A percentile compares a stretch with the other conserved stretches of the same genome.
These are phyloP conservation scores for Microcebus lehilahytsara DNA, from an alignment of 2,113 vertebrate genomes.

Conservation along the genomic window DNA sequence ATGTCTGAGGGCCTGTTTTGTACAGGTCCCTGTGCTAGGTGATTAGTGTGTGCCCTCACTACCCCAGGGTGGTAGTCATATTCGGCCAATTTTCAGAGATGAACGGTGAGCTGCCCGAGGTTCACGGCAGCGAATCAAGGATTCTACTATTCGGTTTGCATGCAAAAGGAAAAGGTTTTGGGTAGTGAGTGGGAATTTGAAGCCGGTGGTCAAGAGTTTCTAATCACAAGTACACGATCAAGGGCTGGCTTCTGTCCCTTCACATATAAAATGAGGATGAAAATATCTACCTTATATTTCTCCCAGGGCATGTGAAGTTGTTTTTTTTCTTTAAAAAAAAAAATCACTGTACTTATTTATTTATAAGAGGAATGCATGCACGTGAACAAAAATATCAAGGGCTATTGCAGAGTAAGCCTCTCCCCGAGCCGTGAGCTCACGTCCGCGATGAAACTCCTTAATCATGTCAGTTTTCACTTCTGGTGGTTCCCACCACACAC, in stretches of 20 bases:
- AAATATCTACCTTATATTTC: background rate
- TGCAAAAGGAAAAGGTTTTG: background rate
- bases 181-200: background rate
- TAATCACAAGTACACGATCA: background rate
- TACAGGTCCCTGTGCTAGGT: background rate
- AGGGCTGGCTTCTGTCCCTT: background rate
- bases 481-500: background rate
- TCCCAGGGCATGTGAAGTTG: background rate
- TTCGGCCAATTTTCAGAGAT: background rate
- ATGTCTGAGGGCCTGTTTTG: background rate
- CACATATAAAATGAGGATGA: background rate
- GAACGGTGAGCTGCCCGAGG: background rate
- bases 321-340: background rate
- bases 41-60: background rate
- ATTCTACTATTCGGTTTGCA: background rate
- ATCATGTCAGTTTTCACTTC: background rate
- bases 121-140: background rate
- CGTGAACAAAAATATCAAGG: background rate
- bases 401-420: background rate
- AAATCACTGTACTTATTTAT: background rate
- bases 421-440: rapidly evolving
- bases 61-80: too few species aligned
- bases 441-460: rapidly evolving
- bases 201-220: background rate
- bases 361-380: background rate